Base-by-base conservation (phyloP, 2,888 invertebrate species). In the Nasonia oneida region DNA sequence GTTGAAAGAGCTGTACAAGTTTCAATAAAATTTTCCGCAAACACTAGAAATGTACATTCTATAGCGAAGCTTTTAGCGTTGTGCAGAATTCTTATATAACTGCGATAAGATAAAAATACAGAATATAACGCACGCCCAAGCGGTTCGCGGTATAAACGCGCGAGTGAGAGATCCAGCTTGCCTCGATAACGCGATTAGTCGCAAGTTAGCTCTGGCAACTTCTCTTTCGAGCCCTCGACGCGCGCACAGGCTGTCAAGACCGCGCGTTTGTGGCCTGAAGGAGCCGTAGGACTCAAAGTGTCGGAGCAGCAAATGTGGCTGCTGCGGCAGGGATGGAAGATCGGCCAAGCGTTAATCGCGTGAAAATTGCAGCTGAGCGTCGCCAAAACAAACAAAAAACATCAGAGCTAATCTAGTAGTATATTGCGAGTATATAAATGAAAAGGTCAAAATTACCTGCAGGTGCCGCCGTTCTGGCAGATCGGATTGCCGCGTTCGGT, bases 391-490 rank as follows among this genome's bases (percentile, higher is more conserved):
- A 37, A 37, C 3, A 37, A 37, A 37, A 37, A 3, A 37, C 3
- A 37, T 37, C 37, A 37, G 37, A 37, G 37, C 37, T 2, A 37
- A 37, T 37, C 2, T 37, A 37, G 37, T 37, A 29, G 12, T 23
- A 29, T 29, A 29, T 29, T 29, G 29, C 29, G 29, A 18, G 57
- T n/a, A 18, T 18, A 1, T 18, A 1, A 42, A 37, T 23, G 57
- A 33, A 29, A 14, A 47, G 61, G 85, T 23, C 89, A 84, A 1
- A 47, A 47, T 10, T 95, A 98, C 98, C 97, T 96, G 96, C 98
- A 98, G 78, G 95, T 96, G 87, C 97, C 98, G 61, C 96, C 97
- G 91, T 98, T 97, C 93, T 96, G 95, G 93, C 98, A 98, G 91
- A 96, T 95, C 86, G 91, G 89, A 90, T 94, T 94, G 85, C 94